Conservation (phyloP, 1,140 invertebrate species). For the Hesperophylax magnus region DNA sequence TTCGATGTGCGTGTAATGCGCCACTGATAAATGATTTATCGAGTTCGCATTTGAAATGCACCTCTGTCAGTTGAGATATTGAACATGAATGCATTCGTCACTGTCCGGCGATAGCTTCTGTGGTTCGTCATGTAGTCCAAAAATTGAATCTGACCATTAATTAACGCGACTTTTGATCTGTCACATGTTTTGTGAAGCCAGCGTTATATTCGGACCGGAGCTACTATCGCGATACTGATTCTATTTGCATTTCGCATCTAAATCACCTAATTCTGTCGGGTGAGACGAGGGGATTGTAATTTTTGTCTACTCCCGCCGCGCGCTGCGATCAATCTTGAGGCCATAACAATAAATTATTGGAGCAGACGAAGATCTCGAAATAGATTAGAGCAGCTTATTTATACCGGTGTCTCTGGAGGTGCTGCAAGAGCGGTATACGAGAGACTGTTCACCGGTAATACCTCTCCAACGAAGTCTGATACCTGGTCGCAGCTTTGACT, state of each 20-base stretch:
- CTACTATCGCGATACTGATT: slow-evolving; percentile 29
- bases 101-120: slow-evolving; percentile 15
- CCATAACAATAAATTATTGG: slow-evolving; percentile 57
- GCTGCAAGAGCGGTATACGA: slow-evolving; percentile 7
- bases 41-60: not conserved
- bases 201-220: slow-evolving; percentile 20
- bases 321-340: slow-evolving; percentile 47
- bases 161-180: slow-evolving; percentile 36
- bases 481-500: slow-evolving; percentile 5
- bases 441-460: not conserved
- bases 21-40: not conserved
- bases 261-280: slow-evolving; percentile 31
- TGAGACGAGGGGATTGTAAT: slow-evolving; percentile 36
- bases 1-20: too few species aligned
- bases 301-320: slow-evolving; percentile 47
- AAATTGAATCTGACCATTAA: slow-evolving; percentile 9
- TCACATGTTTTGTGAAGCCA: slow-evolving; percentile 16
- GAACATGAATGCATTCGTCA: slow-evolving; percentile 18
- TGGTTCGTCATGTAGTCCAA: slow-evolving; percentile 19
- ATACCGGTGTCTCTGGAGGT: slow-evolving; percentile 40
- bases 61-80: not conserved
- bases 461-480: too few species aligned
- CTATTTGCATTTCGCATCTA: slow-evolving; percentile 42
- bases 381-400: slow-evolving; percentile 49
- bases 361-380: slow-evolving; percentile 47